These are phyloP conservation scores for Tympanuchus pallidicinctus DNA, from an alignment of 2,113 vertebrate genomes.

Conservation along the genomic window DNA sequence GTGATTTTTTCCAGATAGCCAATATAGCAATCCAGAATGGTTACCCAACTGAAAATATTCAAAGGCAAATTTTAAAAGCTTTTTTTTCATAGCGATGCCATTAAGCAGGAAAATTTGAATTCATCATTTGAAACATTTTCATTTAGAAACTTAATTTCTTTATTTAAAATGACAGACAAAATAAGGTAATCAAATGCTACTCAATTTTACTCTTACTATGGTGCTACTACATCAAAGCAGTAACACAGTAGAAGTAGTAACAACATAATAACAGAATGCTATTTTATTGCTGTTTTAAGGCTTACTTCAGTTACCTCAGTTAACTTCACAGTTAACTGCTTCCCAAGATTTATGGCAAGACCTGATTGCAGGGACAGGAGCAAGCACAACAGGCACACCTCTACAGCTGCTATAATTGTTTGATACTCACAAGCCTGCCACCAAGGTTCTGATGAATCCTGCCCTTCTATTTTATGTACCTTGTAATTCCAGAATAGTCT, in stretches of 20 bases:
- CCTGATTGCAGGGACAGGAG: not conserved
- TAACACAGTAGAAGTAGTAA: not conserved
- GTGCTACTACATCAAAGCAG: not conserved
- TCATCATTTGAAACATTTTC: not conserved
- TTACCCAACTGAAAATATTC: not conserved
- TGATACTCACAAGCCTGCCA: not conserved
- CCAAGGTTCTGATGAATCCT: not conserved
- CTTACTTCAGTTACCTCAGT: not conserved
- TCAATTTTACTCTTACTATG: not conserved
- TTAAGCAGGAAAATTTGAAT: not conserved
- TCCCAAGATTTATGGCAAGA: not conserved
- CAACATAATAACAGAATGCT: not conserved
- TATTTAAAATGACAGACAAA: not conserved
- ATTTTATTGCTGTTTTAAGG: not conserved
- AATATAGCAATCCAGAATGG: not conserved
- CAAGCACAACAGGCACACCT: not conserved
- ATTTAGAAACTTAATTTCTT: not conserved
- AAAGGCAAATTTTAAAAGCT: not conserved
- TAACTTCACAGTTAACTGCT: not conserved
- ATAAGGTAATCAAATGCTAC: not conserved
- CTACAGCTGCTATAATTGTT: not conserved
- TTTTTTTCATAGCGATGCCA: not conserved
- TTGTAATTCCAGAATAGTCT: not conserved
- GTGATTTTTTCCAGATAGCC: not conserved
- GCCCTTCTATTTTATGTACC: not conserved